These are phyloP conservation scores for Triops cancriformis DNA, from an alignment of 1,140 invertebrate species.

Conservation along the genomic window DNA sequence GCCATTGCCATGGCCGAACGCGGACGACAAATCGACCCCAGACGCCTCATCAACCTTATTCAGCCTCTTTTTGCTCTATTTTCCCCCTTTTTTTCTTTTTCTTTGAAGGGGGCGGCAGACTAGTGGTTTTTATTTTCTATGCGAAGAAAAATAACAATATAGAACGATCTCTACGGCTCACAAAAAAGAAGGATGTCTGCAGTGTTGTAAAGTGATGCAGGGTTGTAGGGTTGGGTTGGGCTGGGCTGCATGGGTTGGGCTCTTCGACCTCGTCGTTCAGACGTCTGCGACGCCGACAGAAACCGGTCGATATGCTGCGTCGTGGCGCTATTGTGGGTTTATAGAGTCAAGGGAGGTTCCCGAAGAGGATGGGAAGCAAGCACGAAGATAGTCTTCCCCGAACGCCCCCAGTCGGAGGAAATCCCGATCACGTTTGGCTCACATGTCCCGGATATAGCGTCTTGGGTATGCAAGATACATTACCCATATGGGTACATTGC, in stretches of 20 bases:
- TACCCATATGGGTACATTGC: not conserved
- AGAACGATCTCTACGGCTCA: not conserved
- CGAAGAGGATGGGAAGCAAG: not conserved
- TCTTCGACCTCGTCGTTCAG: not conserved
- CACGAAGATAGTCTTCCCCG: too few species aligned
- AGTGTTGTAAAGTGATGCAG: constrained; percentile 8
- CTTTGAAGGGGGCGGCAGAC: not conserved
- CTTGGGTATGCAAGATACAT: not conserved
- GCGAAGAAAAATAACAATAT: not conserved
- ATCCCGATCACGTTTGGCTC: not conserved
- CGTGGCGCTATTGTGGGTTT: constrained; percentile 2
- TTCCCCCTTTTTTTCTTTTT: not conserved
- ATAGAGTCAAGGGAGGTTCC: not conserved
- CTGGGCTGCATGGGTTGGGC: not conserved
- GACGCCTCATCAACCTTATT: not conserved
- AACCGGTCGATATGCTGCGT: not conserved
- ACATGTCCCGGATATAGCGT: not conserved
- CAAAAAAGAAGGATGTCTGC: not conserved
- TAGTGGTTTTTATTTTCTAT: too few species aligned
- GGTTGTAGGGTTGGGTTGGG: not conserved
- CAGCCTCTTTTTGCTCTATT: not conserved
- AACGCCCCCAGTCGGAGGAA: not conserved
- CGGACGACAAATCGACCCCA: not conserved
- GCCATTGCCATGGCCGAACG: not conserved
- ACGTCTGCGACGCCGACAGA: constrained; percentile 8